Evolutionary conservation across 2,113 vertebrate species (phyloP).

Genomic region (Phalacrocorax carbo): DNA sequence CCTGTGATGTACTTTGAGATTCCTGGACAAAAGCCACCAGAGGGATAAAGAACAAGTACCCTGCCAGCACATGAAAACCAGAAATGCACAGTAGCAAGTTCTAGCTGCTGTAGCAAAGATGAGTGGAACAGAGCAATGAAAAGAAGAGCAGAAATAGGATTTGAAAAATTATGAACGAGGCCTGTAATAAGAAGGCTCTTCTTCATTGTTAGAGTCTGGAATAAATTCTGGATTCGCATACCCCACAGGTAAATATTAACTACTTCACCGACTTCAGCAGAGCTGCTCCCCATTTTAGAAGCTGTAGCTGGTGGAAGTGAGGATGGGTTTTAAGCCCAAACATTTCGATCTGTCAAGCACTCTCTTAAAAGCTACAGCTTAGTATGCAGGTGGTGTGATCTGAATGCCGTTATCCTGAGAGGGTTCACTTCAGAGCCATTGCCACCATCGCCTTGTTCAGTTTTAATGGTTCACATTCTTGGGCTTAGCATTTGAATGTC

Average conservation of each 20-base stretch:
- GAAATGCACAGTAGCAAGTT: neutral
- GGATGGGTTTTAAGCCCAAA: neutral
- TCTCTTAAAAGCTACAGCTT: neutral
- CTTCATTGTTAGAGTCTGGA: neutral
- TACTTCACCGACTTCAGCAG: neutral
- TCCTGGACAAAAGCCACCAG: slow-evolving; percentile 18
- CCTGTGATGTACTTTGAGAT: slow-evolving; percentile 30
- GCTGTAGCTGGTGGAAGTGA: neutral
- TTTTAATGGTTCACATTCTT: neutral
- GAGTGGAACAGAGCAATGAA: neutral
- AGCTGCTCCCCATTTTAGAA: neutral
- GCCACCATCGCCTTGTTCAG: neutral
- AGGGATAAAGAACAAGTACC: slow-evolving; percentile 1
- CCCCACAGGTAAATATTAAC: neutral
- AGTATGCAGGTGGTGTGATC: neutral
- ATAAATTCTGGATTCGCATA: neutral
- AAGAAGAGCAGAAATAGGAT: slow-evolving; percentile 15
- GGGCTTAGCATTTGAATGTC: neutral
- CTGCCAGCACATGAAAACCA: slow-evolving; percentile 14
- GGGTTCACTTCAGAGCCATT: neutral
- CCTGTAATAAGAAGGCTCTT: neutral
- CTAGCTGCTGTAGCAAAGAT: slow-evolving; percentile 8
- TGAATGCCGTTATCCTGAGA: neutral
- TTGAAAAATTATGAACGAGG: neutral
- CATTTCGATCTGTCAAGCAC: neutral